Evolutionary conservation across 2,888 invertebrate genomes (phyloP).

Genomic region (Drosophila percnosoma): DNA sequence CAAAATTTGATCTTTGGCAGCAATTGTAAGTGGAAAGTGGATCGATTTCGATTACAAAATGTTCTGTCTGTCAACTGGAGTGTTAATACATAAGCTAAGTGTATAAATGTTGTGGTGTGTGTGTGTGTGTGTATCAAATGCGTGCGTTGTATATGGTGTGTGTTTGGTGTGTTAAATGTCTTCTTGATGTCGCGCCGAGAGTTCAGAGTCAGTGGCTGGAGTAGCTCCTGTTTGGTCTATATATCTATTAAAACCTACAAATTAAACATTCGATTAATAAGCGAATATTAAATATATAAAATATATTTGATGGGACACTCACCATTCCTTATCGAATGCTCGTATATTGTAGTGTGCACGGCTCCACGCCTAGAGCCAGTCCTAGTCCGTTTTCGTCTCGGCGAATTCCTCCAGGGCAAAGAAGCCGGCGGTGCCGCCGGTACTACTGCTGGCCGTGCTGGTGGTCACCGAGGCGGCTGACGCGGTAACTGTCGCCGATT

Average conservation of each 20-base stretch:
- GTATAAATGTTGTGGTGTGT: constrained; percentile 43
- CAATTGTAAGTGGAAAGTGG: constrained; percentile 19
- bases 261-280: not conserved
- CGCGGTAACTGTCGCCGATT: constrained; percentile 50
- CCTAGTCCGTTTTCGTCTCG: constrained; percentile 78
- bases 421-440: constrained; percentile 72
- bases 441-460: constrained; percentile 69
- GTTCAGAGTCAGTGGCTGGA: constrained; percentile 21
- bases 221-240: constrained; percentile 38
- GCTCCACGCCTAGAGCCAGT: constrained; percentile 66
- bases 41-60: constrained; percentile 17
- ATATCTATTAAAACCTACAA: constrained; percentile 57
- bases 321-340: constrained; percentile 74
- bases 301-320: constrained; percentile 8
- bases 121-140: constrained; percentile 37
- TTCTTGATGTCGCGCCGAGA: constrained; percentile 38
- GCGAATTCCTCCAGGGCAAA: constrained; percentile 82
- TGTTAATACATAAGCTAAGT: constrained; percentile 69
- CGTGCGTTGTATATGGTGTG: constrained; percentile 22
- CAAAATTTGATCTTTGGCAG: constrained; percentile 24
- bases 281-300: constrained; percentile 2
- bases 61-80: constrained; percentile 63
- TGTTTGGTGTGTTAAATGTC: constrained; percentile 31
- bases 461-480: constrained; percentile 62
- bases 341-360: constrained; percentile 64